Evolutionary conservation across 1,140 invertebrate genomes (phyloP), one percentile per base, ranked within the genome.

Genomic region (Heterodera carotae): DNA sequence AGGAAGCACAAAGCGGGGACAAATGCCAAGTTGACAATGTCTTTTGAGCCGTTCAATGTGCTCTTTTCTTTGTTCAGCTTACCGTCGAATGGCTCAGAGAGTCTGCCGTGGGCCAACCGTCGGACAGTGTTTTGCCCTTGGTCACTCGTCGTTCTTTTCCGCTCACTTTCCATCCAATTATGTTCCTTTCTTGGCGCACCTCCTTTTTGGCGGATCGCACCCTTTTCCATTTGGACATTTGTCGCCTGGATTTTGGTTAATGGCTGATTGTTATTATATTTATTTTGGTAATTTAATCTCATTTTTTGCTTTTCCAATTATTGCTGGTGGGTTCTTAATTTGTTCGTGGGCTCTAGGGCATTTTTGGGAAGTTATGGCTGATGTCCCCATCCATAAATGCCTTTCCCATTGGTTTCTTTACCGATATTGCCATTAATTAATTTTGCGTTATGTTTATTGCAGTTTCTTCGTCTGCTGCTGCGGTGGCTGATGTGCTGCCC

Each of bases 401-500:
- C n/a, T n/a, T n/a, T n/a, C n/a, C n/a, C n/a, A n/a, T n/a, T n/a
- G n/a, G n/a, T n/a, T n/a, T n/a, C n/a, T n/a, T n/a, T n/a, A n/a
- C n/a, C n/a, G n/a, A n/a, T n/a, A n/a, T n/a, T n/a, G n/a, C n/a
- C n/a, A n/a, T n/a, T n/a, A n/a, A n/a, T n/a, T n/a, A n/a, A n/a
- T 43, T 43, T 43, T 43, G 39, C 2, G 15, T 43, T 43, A 10
- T 43, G 0, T 10, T 7, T 43, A 12, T 7, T 10, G 39, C 7
- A 12, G 15, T 43, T 43, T 43, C 15, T 43, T 43, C 2, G 39
- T 43, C 39, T 43, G 12, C 12, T 22, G 48, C 18, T 56, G 1
- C 2, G 2, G 75, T 22, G 12, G 75, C 84, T 10, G 8, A 59
- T 18, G 73, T 80, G 31, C 1, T 83, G 5, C 81, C 81, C n/a